Conservation (phyloP, 2,113 vertebrate species). For the Dryoscopus gambensis region DNA sequence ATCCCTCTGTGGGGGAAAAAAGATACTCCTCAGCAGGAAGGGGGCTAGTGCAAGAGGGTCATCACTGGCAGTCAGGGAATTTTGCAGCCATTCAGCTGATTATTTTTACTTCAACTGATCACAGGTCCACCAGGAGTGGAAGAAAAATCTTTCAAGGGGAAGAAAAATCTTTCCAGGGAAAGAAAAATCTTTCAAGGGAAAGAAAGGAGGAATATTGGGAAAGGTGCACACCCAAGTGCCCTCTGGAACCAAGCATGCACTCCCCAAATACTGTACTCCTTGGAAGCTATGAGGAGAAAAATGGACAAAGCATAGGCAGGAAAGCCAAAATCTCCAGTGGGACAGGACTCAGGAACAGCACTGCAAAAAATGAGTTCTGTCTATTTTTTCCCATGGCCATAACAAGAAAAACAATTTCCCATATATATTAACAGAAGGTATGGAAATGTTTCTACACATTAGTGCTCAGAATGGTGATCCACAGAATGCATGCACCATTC, state of each 20-base stretch:
- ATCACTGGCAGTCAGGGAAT: background rate
- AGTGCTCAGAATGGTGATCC: background rate
- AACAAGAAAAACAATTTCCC: background rate
- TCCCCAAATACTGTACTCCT: background rate
- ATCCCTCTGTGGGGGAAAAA: background rate
- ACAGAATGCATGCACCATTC: background rate
- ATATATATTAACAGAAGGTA: background rate
- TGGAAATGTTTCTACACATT: background rate
- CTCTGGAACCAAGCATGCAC: background rate
- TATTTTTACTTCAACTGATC: background rate
- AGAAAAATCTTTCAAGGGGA: background rate
- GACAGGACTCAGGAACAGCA: background rate
- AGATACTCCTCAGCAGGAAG: background rate
- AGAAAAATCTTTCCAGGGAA: background rate
- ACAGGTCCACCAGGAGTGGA: background rate
- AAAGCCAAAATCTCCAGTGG: background rate
- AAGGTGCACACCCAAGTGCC: background rate
- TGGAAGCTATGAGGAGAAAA: background rate
- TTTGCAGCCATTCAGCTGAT: background rate
- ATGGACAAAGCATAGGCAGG: background rate
- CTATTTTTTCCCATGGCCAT: background rate
- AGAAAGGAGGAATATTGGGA: background rate
- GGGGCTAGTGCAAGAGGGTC: background rate
- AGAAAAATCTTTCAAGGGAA: background rate
- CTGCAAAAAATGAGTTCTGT: background rate